Base-by-base conservation (phyloP, 2,888 invertebrate species). In the Eulithis prunata region DNA sequence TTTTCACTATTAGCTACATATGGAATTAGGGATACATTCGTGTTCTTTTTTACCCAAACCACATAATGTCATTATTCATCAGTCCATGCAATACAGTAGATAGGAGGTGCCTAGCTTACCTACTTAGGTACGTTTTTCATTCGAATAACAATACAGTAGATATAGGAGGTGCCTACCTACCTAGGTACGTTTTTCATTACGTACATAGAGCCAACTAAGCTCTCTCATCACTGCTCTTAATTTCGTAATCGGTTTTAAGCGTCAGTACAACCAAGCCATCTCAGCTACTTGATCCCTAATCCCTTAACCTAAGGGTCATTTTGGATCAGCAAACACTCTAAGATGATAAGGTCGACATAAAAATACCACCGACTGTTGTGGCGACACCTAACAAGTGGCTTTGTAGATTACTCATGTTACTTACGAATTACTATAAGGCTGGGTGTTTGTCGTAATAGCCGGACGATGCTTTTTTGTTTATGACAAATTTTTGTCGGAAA, bases 361-460 rank as follows among this genome's bases (percentile, higher is more conserved):
- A 69, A 71, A 73, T 71, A 69, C 71, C 71, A 70, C 69, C 55
- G 63, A 68, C 70, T 59, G 63, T 56, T 67, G 57, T 64, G 62
- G 59, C 65, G 71, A 67, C 71, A 69, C 70, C 68, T 59, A 59
- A 61, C 63, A 67, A 59, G 68, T 64, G 57, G 53, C 46, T 45
- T 70, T 55, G 21, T 32, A 64, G 72, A 73, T 73, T 73, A 73
- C 71, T 71, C 68, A 28, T 45, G 64, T 61, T 57, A 64, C 76
- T 72, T 71, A 67, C 69, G 75, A 80, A 81, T 64, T 54, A 66
- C 47, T 32, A 36, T 55, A 61, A 54, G 12, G 64, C 12, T 58
- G 64, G 32, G 0, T 32, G 32, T 32, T 6, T 32, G 1, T 32
- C 12, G 5, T 13, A 52, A 57, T 13, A 62, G 56, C 62, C 62